These are phyloP conservation scores for Papilio xuthus DNA, from an alignment of 1,140 invertebrate species.

Conservation along the genomic window DNA sequence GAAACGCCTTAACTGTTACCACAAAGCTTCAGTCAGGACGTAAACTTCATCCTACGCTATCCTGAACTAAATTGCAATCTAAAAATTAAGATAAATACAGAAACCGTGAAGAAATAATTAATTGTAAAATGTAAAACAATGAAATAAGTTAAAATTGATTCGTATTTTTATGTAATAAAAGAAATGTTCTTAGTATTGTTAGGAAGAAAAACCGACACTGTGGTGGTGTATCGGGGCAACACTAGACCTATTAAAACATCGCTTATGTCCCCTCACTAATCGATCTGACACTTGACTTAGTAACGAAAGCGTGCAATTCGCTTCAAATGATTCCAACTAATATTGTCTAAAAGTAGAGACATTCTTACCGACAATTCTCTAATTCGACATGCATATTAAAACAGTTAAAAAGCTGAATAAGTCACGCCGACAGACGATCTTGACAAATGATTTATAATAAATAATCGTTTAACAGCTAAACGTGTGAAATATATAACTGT, in stretches of 20 bases:
- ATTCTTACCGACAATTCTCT: not conserved
- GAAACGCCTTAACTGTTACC: not conserved
- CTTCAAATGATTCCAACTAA: too few relatives aligned
- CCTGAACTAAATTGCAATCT: not conserved
- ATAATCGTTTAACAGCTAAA: not conserved
- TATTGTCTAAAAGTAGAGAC: too few relatives aligned
- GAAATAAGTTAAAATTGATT: too few relatives aligned
- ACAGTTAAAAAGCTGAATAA: not conserved
- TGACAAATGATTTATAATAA: conserved; percentile 10
- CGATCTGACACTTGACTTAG: too few relatives aligned
- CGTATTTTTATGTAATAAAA: too few relatives aligned
- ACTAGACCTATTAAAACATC: too few relatives aligned
- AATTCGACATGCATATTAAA: not conserved
- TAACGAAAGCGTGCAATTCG: too few relatives aligned
- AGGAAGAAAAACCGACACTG: too few relatives aligned
- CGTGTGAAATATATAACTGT: not conserved
- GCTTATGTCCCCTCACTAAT: too few relatives aligned
- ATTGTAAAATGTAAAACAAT: not conserved
- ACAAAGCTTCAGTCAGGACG: not conserved
- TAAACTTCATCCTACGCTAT: conserved; percentile 1
- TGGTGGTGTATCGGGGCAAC: too few relatives aligned
- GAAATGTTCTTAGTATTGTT: too few relatives aligned
- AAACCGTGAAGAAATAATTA: not conserved
- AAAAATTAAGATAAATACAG: conserved; percentile 15
- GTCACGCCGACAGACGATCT: not conserved